A percentile compares a stretch with the other conserved stretches of the same genome.
Conservation (phyloP, 2,888 invertebrate species). For the Aphodius sticticus region DNA sequence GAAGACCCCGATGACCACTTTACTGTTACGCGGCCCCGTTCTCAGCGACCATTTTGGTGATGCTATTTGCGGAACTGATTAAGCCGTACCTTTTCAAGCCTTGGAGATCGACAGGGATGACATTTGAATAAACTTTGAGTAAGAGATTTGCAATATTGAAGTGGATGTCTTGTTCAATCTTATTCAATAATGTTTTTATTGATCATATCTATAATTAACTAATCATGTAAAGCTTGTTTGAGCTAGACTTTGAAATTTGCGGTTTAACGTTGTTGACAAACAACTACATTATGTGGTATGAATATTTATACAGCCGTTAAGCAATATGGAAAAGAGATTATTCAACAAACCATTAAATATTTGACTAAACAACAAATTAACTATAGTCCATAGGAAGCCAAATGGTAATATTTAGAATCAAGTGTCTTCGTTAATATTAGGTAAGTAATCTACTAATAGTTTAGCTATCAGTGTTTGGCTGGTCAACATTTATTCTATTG, state of each 20-base stretch:
- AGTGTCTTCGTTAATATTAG: not conserved
- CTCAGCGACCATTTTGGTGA: not conserved
- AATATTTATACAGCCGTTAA: not conserved
- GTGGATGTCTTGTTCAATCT: not conserved
- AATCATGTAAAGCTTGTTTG: not conserved
- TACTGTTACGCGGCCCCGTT: slow-evolving; percentile 28
- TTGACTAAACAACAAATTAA: not conserved
- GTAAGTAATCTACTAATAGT: no score
- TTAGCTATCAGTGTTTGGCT: not conserved
- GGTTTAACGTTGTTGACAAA: not conserved
- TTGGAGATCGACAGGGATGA: not conserved
- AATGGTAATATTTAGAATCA: not conserved
- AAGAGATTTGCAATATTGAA: not conserved
- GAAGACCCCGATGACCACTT: slow-evolving; percentile 41
- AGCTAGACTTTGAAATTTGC: not conserved
- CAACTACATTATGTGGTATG: not conserved
- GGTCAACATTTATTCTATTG: not conserved
- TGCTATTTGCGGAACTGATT: not conserved
- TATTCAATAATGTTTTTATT: not conserved
- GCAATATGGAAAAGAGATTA: not conserved
- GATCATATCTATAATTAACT: not conserved
- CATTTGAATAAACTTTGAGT: not conserved
- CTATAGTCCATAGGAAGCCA: not conserved
- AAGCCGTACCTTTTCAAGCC: not conserved
- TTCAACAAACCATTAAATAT: not conserved